Evolutionary conservation across 2,797 vertebrate genomes (phyloP), one percentile per base, ranked within the genome.

Genomic region (Pogoniulus pusillus): DNA sequence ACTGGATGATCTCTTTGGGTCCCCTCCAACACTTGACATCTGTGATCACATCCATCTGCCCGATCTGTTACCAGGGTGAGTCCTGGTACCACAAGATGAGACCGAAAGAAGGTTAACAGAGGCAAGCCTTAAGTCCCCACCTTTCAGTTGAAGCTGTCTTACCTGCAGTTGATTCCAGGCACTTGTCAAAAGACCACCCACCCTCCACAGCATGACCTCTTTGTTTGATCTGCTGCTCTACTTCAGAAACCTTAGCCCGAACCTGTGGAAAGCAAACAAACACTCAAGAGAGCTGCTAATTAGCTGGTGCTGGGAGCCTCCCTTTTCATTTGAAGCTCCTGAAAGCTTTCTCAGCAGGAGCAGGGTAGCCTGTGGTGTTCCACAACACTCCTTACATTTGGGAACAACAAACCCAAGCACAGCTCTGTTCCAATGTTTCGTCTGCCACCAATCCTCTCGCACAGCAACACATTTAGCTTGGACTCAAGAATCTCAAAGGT

Each of bases 131-230:
- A 37, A 26, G 41, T 55, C 27, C 34, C 23, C 34, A 15, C 2
- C 1, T 16, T 70, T 45, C 9, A 10, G 3, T 34, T 6, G 19
- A 11, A 37, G 8, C 19, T 41, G 54, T 27, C 12, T 57, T 93
- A 98, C 97, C 97, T 97, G 97, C 97, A 73, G 97, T 90, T 12
- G 98, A 97, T 77, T 98, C 97, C n/a, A 97, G 98, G 95, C 97
- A 98, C 93, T 98, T 98, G 93, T 97, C 97, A 71, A 98, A 98
- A 32, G 97, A 97, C 97, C 97, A 98, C 53, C 96, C 95, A 37
- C 98, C 97, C 91, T 98, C 97, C 82, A 98, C 97, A 6, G 97
- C 97, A 32, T 94, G 96, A 34, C 97, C 97, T 74, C 97, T 96
- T 57, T 97, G 97, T 26, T 98, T 98, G 90, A 98, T 98, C 94